Base-by-base conservation (phyloP, 2,888 invertebrate genomes). In the Drosophila colorata region DNA sequence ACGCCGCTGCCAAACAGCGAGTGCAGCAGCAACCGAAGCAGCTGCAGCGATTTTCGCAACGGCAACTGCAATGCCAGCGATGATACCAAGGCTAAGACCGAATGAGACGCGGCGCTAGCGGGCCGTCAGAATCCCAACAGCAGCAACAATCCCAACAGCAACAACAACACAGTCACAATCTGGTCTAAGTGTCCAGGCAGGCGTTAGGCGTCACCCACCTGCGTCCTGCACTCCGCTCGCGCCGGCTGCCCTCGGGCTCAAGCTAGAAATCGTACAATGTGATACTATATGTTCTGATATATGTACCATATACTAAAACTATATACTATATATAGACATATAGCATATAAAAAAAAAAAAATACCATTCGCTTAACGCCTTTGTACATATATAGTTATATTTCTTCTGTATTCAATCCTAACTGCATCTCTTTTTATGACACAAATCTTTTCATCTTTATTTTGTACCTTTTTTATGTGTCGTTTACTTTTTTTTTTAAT, bases 31-130 rank as follows among this genome's bases (percentile, higher is more conserved):
- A 25, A 2, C 49, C 11, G 4, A 9, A 41, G 14, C 49, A 70
- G 49, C 31, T 48, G 44, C 41, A 59, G 33, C 31, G 72, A 63
- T 4, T 55, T 44, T 56, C 61, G 59, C 16, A 63, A 67, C 38
- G 53, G 35, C 25, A 33, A 35, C 9, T 51, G 57, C 31, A 80
- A 78, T 77, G 74, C 59, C 59, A 74, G 77, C 31, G 78, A 78
- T 23, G 78, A 78, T 63, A 59, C 57, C 59, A 78, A 78, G 63
- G 67, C 78, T 41, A 80, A 77, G 14, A 80, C 78, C 41, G 78
- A 78, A 78, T 78, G 78, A 78, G 46, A 80, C 49, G 61, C 69
- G 77, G 69, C 61, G 48, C 57, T 49, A 5, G 38, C 18, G 51
- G 48, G 43, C 65, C 47, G 40, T 20, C 31, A 18, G n/a, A 44